These are phyloP conservation scores for Diorhabda carinulata DNA, from an alignment of 1,140 invertebrate species.

Conservation along the genomic window DNA sequence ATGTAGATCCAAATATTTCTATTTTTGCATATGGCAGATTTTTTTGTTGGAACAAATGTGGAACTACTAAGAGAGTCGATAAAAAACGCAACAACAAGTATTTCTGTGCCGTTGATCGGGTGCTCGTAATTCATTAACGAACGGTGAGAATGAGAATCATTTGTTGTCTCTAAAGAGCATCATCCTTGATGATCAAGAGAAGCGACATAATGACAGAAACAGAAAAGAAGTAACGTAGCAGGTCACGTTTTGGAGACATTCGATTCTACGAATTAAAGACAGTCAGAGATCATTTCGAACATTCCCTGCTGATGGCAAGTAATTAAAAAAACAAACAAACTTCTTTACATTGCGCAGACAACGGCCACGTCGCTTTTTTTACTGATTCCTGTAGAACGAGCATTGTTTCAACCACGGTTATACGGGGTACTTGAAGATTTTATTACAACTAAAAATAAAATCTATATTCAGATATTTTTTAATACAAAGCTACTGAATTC, in stretches of 20 bases:
- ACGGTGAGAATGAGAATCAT: slow-evolving; percentile 2
- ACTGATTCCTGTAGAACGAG: background rate
- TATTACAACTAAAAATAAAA: too few species aligned
- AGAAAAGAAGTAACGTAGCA: slow-evolving; percentile 3
- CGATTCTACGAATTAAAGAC: slow-evolving; percentile 25
- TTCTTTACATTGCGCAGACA: slow-evolving; percentile 31
- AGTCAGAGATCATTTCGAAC: slow-evolving; percentile 26
- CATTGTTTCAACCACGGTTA: background rate
- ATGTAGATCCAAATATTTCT: too few species aligned
- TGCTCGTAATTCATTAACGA: slow-evolving; percentile 2
- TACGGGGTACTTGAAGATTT: background rate
- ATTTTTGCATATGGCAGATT: too few species aligned
- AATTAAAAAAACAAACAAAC: slow-evolving; percentile 36
- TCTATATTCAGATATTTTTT: too few species aligned
- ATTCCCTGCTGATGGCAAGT: slow-evolving; percentile 25
- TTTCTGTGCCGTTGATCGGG: background rate
- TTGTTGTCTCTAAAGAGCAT: slow-evolving; percentile 2
- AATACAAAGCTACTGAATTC: too few species aligned
- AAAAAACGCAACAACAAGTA: background rate
- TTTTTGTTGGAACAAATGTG: too few species aligned
- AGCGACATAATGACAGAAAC: slow-evolving; percentile 3
- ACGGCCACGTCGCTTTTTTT: slow-evolving; percentile 15
- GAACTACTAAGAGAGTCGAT: too few species aligned
- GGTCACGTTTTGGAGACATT: slow-evolving; percentile 15
- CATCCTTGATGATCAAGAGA: background rate